These are phyloP conservation scores for Synanthedon myopaeformis DNA, from an alignment of 2,888 invertebrate species.

Conservation along the genomic window DNA sequence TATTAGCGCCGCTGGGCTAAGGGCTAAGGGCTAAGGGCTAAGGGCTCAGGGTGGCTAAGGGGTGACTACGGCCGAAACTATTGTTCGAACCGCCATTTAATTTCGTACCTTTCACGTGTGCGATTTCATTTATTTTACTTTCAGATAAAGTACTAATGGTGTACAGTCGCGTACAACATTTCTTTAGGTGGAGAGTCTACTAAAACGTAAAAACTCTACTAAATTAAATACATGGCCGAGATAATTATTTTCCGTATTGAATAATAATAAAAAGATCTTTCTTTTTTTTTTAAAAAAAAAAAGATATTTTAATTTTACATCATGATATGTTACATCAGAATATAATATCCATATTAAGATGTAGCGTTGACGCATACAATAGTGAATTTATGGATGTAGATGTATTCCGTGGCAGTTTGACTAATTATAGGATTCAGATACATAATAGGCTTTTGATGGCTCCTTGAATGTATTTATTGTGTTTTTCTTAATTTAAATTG, in stretches of 20 bases:
- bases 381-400: no score
- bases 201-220: not conserved
- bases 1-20: slow-evolving; percentile 12
- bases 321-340: no score
- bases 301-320: no score
- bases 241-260: not conserved
- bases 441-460: no score
- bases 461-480: no score
- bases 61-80: slow-evolving; percentile 10
- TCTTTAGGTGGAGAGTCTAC: not conserved
- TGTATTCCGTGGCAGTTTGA: no score
- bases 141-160: not conserved
- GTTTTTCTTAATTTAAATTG: no score
- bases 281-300: no score
- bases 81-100: slow-evolving; percentile 20
- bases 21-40: slow-evolving; percentile 1
- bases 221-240: no score
- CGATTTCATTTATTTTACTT: slow-evolving; percentile 8
- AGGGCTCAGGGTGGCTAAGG: slow-evolving; percentile 2
- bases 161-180: not conserved
- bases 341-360: no score
- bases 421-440: no score
- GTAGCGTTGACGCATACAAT: no score
- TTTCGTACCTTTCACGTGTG: slow-evolving; percentile 6
- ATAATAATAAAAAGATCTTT: not conserved